Evolutionary conservation across 37 sponge, comb jelly and placozoan genomes (phyloP).

Genomic region (Ephydatia muelleri): DNA sequence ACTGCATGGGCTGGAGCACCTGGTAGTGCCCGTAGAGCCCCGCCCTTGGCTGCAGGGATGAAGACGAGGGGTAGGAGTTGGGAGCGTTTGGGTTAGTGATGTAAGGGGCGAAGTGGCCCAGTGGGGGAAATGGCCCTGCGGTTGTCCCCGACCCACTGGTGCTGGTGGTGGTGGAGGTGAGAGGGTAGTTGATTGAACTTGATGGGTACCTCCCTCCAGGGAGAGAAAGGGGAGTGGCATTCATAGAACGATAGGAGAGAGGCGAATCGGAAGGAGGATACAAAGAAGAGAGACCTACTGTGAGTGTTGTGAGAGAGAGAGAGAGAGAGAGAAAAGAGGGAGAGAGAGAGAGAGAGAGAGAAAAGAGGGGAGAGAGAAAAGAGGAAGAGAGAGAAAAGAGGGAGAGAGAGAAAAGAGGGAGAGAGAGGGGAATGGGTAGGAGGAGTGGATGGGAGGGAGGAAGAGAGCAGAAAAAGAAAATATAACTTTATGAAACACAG

Average conservation of each 20-base stretch:
- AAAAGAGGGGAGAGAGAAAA: neutral
- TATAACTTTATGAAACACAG: too few species aligned
- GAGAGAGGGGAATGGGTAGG: neutral
- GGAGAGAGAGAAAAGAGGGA: neutral
- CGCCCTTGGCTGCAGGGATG: too few species aligned
- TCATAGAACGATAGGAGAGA: constrained; percentile 15
- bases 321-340: neutral
- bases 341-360: neutral
- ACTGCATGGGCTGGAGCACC: too few species aligned
- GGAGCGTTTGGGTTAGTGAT: too few species aligned
- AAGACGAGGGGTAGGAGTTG: too few species aligned
- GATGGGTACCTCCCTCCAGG: constrained; percentile 8
- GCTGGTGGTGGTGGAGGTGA: constrained; percentile 15
- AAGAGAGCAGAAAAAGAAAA: too few species aligned
- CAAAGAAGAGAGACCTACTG: neutral
- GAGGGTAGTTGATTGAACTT: neutral
- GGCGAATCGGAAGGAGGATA: constrained; percentile 28
- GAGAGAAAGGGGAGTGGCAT: constrained; percentile 6
- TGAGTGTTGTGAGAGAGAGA: neutral
- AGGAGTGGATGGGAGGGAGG: neutral
- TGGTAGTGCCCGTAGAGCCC: too few species aligned
- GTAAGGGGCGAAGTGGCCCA: too few species aligned
- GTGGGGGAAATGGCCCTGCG: too few species aligned
- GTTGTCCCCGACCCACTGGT: too few species aligned
- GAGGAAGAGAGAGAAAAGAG: neutral